These are phyloP conservation scores for Cydia strobilella DNA, from an alignment of 1,140 invertebrate genomes.

Conservation along the genomic window DNA sequence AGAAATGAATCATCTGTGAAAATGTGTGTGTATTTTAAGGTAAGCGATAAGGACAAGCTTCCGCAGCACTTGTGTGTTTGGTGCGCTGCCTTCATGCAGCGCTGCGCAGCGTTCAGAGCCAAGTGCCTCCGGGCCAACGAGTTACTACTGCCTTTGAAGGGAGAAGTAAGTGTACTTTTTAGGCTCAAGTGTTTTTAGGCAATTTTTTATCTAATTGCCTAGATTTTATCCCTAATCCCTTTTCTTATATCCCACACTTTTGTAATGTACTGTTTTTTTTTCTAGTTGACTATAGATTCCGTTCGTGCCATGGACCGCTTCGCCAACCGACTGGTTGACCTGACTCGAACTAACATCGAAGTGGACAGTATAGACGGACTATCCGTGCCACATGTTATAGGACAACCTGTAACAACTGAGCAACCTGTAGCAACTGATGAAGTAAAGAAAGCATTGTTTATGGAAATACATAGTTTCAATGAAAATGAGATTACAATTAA, in stretches of 20 bases:
- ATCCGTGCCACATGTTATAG: background rate
- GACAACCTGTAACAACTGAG: background rate
- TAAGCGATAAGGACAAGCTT: background rate
- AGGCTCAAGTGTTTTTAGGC: no score
- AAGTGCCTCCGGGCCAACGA: background rate
- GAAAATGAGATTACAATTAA: background rate
- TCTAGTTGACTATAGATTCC: background rate
- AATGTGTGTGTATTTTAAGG: no score
- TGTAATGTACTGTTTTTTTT: background rate
- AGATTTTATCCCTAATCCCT: no score
- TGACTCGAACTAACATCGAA: background rate
- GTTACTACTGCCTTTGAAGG: background rate
- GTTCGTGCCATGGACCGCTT: background rate
- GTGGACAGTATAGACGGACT: background rate
- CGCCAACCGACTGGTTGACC: background rate
- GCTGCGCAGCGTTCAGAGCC: background rate
- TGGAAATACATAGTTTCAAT: background rate
- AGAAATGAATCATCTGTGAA: no score
- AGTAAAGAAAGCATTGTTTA: background rate
- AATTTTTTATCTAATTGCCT: no score
- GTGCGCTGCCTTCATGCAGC: background rate
- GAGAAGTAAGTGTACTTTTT: background rate
- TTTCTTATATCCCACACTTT: no score
- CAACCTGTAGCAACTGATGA: background rate
- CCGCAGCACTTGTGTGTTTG: background rate